These are phyloP conservation scores for Boleophthalmus pectinirostris DNA, from an alignment of 2,113 vertebrate genomes.

Conservation along the genomic window DNA sequence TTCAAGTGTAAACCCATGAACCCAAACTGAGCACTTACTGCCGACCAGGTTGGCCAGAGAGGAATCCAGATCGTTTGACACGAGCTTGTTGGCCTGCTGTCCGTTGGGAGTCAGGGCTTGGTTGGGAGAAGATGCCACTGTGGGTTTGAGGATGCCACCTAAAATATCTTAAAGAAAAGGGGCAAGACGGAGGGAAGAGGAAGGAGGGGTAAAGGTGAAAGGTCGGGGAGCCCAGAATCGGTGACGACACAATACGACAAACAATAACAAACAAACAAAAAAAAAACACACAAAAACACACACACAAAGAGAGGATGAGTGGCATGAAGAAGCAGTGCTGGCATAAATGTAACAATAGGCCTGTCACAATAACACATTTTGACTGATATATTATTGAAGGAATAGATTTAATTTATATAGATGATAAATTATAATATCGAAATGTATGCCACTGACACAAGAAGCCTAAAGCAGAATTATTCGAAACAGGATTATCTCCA, in stretches of 20 bases:
- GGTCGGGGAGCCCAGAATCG: conserved; percentile 16
- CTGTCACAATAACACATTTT: no score
- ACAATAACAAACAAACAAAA: conserved; percentile 2
- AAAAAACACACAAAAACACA: conserved; percentile 13
- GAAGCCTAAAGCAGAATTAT: no score
- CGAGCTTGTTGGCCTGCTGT: conserved; percentile 85
- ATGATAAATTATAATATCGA: no score
- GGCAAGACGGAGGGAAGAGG: conserved; percentile 24
- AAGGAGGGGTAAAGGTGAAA: conserved; percentile 23
- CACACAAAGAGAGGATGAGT: conserved; percentile 34
- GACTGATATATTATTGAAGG: no score
- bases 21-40: conserved; percentile 77
- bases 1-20: background rate
- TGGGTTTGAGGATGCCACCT: conserved; percentile 94
- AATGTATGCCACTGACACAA: no score
- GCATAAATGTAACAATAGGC: conserved; percentile 8
- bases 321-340: conserved; percentile 33
- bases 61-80: conserved; percentile 92
- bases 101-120: conserved; percentile 83
- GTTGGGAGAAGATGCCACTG: conserved; percentile 88
- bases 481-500: no score
- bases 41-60: conserved; percentile 95
- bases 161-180: conserved; percentile 82
- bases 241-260: conserved; percentile 31
- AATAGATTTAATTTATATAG: no score